These are phyloP conservation scores for Drosophila pandora DNA, from an alignment of 1,140 invertebrate genomes.

Conservation along the genomic window DNA sequence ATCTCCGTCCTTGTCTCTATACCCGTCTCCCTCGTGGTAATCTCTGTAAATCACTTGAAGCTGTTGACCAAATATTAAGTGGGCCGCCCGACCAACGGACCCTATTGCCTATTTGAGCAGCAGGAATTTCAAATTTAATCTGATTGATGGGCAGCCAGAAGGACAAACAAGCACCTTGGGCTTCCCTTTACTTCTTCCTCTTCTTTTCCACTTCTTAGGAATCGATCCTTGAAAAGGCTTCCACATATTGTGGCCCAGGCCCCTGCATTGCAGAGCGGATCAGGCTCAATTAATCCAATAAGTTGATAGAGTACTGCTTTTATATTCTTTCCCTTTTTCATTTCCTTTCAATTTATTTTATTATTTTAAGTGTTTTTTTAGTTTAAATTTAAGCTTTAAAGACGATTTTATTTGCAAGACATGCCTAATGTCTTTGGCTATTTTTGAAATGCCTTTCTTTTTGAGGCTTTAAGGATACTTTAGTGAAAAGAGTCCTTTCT, in stretches of 20 bases:
- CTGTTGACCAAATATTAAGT: slow-evolving; percentile 53
- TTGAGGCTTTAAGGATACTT: too few species aligned
- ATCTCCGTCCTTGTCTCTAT: not conserved
- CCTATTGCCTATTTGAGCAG: slow-evolving; percentile 18
- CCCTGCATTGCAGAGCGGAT: not conserved
- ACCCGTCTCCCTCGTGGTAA: slow-evolving; percentile 11
- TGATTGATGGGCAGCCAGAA: slow-evolving; percentile 38
- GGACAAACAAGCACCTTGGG: slow-evolving; percentile 7
- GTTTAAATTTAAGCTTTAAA: too few species aligned
- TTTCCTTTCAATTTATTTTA: slow-evolving; percentile 1
- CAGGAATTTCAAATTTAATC: slow-evolving; percentile 51
- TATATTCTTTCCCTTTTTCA: not conserved
- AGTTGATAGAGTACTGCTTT: not conserved
- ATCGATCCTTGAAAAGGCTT: slow-evolving; percentile 2
- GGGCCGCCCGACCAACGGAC: slow-evolving; percentile 14
- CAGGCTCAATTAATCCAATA: slow-evolving; percentile 3
- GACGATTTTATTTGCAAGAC: not conserved
- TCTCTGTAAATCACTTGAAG: slow-evolving; percentile 53
- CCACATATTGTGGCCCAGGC: not conserved
- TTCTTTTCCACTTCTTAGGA: not conserved
- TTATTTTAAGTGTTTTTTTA: not conserved
- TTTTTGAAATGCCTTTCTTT: too few species aligned
- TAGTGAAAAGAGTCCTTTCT: too few species aligned
- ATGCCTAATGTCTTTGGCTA: too few species aligned
- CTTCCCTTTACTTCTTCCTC: not conserved